A percentile compares a stretch with the other conserved stretches of the same genome.
These are phyloP conservation scores for Cephalopachus bancanus DNA, from an alignment of 2,797 vertebrate species.

Conservation along the genomic window DNA sequence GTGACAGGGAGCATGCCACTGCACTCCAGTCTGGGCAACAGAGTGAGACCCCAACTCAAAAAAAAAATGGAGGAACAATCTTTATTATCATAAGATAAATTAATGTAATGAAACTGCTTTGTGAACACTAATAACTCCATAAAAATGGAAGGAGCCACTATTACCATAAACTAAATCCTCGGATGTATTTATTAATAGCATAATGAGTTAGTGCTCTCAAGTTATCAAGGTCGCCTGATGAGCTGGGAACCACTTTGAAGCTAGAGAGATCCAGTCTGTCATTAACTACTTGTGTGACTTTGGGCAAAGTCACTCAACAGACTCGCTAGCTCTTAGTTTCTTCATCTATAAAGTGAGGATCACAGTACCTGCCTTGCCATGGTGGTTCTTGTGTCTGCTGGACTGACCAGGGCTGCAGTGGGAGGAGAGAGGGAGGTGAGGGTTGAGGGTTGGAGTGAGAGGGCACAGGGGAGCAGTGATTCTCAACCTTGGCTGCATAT, in stretches of 20 bases:
- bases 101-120: background rate
- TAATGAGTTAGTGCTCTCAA: background rate
- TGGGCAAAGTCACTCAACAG: background rate
- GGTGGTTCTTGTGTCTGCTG: background rate
- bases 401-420: background rate
- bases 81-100: conserved; percentile 27
- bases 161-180: background rate
- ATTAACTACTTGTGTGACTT: background rate
- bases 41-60: no score
- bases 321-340: background rate
- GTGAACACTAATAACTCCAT: background rate
- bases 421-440: background rate
- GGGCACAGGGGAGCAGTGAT: background rate
- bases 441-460: background rate
- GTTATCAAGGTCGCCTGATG: background rate
- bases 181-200: background rate
- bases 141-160: background rate
- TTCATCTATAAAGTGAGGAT: background rate
- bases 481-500: background rate
- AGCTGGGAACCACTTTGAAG: background rate
- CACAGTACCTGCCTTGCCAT: background rate
- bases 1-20: no score
- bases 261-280: background rate
- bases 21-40: no score
- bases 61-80: background rate